Percentiles rank a stretch among this genome's conserved stretches.
phyloP scores from a whole-genome alignment of 2,888 invertebrate species.

The Agrochola circellaris region DNA sequence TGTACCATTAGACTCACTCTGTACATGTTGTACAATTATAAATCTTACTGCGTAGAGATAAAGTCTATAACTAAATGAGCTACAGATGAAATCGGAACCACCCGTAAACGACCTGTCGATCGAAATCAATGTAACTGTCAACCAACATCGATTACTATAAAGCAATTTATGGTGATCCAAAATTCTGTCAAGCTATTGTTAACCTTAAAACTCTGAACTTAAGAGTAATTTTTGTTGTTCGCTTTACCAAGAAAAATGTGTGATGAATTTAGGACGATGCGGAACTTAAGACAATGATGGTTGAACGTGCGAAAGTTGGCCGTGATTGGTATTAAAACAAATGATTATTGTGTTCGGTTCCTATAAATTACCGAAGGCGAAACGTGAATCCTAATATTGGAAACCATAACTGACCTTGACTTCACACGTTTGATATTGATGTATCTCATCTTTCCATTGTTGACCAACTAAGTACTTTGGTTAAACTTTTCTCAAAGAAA shows the following conservation, averaged over 20 bases:
- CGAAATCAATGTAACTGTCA: constrained; percentile 78
- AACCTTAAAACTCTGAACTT: constrained; percentile 7
- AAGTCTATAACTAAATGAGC: constrained; percentile 57
- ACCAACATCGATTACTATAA: constrained; percentile 68
- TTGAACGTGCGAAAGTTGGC: constrained; percentile 71
- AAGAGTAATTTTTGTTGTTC: neutral
- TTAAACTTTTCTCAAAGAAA: constrained; percentile 1
- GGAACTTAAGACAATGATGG: constrained; percentile 54
- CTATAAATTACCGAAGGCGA: constrained; percentile 29
- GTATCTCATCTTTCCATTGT: constrained; percentile 20
- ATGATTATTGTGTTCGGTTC: constrained; percentile 48
- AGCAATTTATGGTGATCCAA: constrained; percentile 46
- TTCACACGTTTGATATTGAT: constrained; percentile 37
- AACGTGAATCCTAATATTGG: constrained; percentile 31
- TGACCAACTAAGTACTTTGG: neutral
- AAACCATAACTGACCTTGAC: constrained; percentile 32
- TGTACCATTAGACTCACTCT: constrained; percentile 53
- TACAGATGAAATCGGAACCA: constrained; percentile 53
- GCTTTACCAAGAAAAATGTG: constrained; percentile 24
- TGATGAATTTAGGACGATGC: constrained; percentile 48
- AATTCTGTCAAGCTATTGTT: constrained; percentile 34
- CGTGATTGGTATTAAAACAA: constrained; percentile 60
- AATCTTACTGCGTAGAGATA: constrained; percentile 63
- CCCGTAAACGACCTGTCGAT: constrained; percentile 68
- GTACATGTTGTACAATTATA: constrained; percentile 36